Base-by-base conservation (phyloP, 2,888 invertebrate species). In the Harpagoxenus sublaevis region DNA sequence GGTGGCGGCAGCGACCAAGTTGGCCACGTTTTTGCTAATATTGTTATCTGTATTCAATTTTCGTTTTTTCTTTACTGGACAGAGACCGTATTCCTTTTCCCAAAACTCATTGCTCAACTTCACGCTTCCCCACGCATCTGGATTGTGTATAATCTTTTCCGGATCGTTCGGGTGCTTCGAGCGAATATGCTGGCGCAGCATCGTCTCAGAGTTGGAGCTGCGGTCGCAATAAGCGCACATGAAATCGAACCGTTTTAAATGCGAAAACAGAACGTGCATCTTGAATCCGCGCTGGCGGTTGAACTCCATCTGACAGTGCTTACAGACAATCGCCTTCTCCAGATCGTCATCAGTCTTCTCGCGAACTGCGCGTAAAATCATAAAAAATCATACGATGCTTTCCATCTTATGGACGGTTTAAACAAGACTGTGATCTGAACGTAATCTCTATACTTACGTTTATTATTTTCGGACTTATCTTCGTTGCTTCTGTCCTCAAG, bases 171-270 rank as follows among this genome's bases (percentile, higher is more conserved):
- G 89, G 83, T 95, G 95, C 10, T 92, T 92, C 0, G 92, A 81
- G 0, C 91, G 92, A 15, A 95, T 91, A 60, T 95, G 95, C 55
- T 93, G 92, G 5, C 91, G 83, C 89, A 95, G 92, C 23, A 91
- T 77, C 0, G 60, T 9, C 65, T 94, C 94, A 0, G 93, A 92
- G 39, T 93, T 94, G 0, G 93, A 89, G 45, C 94, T 94, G 10
- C 94, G 92, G 62, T 95, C 94, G 53, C 95, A 95, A 31, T 94
- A 92, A 0, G 93, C 91, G 60, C 95, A 95, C 4, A 94, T 60
- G 18, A 89, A 94, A 5, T 86, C 84, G 6, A 93, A 88, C 6
- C 93, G 92, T 45, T 93, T 92, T 6, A 95, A 87, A 78, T 95
- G 95, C 0, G 89, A 90, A 1, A 93, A 77, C 62, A 93, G 92